Percentiles rank a stretch among this genome's conserved stretches.
phyloP scores from a whole-genome alignment of 1,140 invertebrate species.

The Drosophila santomea region DNA sequence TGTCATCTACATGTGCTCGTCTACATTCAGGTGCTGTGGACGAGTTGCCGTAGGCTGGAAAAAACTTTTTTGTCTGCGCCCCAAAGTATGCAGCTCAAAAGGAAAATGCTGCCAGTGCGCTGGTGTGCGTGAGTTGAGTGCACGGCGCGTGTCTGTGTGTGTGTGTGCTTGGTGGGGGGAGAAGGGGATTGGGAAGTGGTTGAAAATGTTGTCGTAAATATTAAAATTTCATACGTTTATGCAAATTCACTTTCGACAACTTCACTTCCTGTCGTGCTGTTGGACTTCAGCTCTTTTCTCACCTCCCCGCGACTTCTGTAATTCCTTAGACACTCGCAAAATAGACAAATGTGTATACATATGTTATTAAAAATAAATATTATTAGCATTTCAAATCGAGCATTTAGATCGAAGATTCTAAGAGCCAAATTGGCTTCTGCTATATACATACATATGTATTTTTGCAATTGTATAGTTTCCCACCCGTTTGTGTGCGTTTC shows the following conservation, averaged over 20 bases:
- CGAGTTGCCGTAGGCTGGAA: constrained; percentile 13
- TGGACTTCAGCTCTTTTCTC: constrained; percentile 17
- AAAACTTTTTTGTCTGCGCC: constrained; percentile 31
- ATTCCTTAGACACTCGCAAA: too few relatives aligned
- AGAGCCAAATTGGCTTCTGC: too few relatives aligned
- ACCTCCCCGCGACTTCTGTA: not conserved
- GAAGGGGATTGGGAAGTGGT: constrained; percentile 14
- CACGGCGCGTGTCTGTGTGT: not conserved
- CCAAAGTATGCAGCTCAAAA: constrained; percentile 42
- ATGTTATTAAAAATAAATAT: too few relatives aligned
- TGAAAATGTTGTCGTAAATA: constrained; percentile 79
- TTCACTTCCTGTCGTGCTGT: constrained; percentile 67
- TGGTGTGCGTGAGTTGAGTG: constrained; percentile 11
- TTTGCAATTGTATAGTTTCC: not conserved
- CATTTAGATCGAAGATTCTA: too few relatives aligned
- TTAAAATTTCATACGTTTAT: constrained; percentile 82
- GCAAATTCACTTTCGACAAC: constrained; percentile 78
- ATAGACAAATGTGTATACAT: too few relatives aligned
- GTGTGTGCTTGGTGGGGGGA: not conserved
- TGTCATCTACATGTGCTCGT: constrained; percentile 18
- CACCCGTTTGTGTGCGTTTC: not conserved
- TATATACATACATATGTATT: too few relatives aligned
- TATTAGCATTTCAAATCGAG: too few relatives aligned
- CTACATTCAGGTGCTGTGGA: constrained; percentile 3
- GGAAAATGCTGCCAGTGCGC: not conserved